Base-by-base conservation (phyloP, 2,888 invertebrate genomes). In the Leucophenga montana region DNA sequence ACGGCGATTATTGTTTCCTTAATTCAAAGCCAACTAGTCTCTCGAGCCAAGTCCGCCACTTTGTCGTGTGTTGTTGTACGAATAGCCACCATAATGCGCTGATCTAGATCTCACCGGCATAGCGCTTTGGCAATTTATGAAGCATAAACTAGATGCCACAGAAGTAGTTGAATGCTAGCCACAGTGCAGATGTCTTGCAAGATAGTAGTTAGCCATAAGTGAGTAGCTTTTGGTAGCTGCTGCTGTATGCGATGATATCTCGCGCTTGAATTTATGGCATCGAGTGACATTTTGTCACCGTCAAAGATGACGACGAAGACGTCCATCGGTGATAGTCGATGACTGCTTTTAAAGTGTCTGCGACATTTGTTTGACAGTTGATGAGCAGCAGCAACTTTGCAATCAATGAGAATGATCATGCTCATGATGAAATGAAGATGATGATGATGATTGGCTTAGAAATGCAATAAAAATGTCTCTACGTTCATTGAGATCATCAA, bases 401-500 rank as follows among this genome's bases (percentile, higher is more conserved):
- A 50, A 50, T 61, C 18, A 27, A 64, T 14, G 22, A 4, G 22
- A 6, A 46, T 48, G 18, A 64, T 57, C 18, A 57, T 5, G 9
- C 4, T 61, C 13, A 39, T 61, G 39, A 44, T 61, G 61, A 8
- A 6, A 18, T 18, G n/a, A 9, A 18, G 39, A 8, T 39, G 39
- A 48, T 33, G 62, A 4, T 64, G 46, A 64, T 50, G 50, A 16
- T 50, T 8, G 6, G 50, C 71, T 73, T 53, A 56, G 20, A 67
- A 67, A 65, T 46, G 65, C 61, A 62, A 68, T 62, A 69, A 74
- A 78, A 76, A 77, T 75, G 75, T 78, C 79, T 81, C 8, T 39
- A 39, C 39, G 39, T 39, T 76, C 75, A 82, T 81, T 81, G 81
- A 81, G 81, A 81, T 81, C 81, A 81, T 81, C 81, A 78, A 44